These are phyloP conservation scores for Gambelia wislizenii DNA, from an alignment of 2,797 vertebrate species.

Conservation along the genomic window DNA sequence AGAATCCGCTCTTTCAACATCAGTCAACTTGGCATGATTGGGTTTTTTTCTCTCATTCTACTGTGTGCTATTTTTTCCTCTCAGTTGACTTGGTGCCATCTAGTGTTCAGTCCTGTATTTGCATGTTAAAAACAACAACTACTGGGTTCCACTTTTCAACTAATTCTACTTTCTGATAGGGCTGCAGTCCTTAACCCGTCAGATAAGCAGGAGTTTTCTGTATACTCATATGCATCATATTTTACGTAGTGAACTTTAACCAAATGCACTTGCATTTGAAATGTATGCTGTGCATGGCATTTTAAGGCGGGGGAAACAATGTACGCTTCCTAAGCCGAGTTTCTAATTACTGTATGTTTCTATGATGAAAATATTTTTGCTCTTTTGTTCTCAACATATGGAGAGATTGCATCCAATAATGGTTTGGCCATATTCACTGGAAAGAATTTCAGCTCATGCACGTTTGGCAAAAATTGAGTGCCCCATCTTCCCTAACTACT, in stretches of 20 bases:
- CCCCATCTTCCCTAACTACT: background rate
- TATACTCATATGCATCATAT: background rate
- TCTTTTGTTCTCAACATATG: background rate
- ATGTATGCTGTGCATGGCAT: constrained; percentile 3
- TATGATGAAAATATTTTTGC: background rate
- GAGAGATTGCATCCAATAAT: no score
- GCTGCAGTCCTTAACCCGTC: no score
- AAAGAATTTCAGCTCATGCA: background rate
- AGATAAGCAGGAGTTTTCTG: no score
- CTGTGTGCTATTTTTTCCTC: no score
- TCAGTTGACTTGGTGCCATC: no score
- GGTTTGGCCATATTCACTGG: background rate
- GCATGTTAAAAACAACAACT: no score
- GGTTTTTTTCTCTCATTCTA: no score
- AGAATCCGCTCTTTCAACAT: no score
- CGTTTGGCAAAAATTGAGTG: background rate
- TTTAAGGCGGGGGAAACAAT: background rate
- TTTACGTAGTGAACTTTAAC: background rate
- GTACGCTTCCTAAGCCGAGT: background rate
- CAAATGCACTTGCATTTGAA: background rate
- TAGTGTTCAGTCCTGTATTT: no score
- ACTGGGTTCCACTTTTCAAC: no score
- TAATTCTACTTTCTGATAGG: no score
- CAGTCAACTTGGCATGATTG: no score
- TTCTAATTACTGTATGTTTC: background rate